phyloP scores from a whole-genome alignment of 2,797 vertebrate genomes.

The Danio aesculapii region DNA sequence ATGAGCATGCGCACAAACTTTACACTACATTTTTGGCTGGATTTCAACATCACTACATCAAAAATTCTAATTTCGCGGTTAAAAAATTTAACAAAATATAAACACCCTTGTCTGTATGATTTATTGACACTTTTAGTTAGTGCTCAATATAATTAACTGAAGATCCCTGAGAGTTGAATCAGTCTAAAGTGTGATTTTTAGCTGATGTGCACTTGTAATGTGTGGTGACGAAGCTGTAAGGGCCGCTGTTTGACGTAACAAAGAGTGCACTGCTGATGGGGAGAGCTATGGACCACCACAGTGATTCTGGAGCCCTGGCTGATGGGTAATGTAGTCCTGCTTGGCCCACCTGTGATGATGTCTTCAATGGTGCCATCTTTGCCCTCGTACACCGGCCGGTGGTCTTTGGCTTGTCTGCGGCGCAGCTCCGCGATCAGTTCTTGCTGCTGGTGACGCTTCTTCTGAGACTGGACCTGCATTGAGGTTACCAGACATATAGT shows the following conservation, averaged over 20 bases:
- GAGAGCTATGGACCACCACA: slow-evolving; percentile 79
- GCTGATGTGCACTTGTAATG: slow-evolving; percentile 51
- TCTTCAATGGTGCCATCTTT: slow-evolving; percentile 98
- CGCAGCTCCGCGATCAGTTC: slow-evolving; percentile 94
- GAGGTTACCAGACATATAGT: background rate
- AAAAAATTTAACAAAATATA: no score
- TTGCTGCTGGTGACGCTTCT: slow-evolving; percentile 92
- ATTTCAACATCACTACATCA: no score
- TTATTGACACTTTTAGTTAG: background rate
- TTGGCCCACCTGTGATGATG: slow-evolving; percentile 92
- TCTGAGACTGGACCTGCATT: slow-evolving; percentile 79
- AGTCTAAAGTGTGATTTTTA: slow-evolving; percentile 14
- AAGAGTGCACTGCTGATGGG: slow-evolving; percentile 76
- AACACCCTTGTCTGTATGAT: slow-evolving; percentile 15
- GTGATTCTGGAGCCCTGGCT: slow-evolving; percentile 68
- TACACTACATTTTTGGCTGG: no score
- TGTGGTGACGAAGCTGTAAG: slow-evolving; percentile 66
- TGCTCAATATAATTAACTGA: background rate
- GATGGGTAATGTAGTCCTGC: slow-evolving; percentile 50
- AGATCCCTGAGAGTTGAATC: slow-evolving; percentile 39
- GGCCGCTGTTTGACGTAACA: slow-evolving; percentile 74
- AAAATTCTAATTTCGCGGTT: no score
- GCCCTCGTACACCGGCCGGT: slow-evolving; percentile 95
- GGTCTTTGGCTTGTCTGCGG: slow-evolving; percentile 93
- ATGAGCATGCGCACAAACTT: no score